Conservation (phyloP, 2,113 vertebrate species). For the Leptobrachium ailaonicum region DNA sequence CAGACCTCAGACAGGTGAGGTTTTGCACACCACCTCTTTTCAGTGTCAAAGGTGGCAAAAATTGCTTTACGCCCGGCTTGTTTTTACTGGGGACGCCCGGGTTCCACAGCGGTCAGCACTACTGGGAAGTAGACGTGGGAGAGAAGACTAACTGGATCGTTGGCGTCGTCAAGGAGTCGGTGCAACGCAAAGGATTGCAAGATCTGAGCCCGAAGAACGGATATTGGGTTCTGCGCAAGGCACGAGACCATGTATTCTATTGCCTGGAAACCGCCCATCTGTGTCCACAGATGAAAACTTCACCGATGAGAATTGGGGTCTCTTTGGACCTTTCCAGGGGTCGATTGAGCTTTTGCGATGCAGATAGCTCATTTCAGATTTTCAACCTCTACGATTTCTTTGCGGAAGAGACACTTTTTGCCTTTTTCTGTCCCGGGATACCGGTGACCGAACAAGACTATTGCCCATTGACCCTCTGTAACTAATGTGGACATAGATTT, state of each 20-base stretch:
- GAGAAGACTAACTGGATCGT: slow-evolving; percentile 70
- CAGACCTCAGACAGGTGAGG: slow-evolving; percentile 53
- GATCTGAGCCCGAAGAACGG: slow-evolving; percentile 8
- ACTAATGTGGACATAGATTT: not conserved
- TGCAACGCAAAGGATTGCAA: slow-evolving; percentile 67
- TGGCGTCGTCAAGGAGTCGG: slow-evolving; percentile 73
- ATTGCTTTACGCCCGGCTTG: slow-evolving; percentile 63
- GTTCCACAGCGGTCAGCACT: slow-evolving; percentile 59
- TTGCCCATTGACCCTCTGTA: not conserved
- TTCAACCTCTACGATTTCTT: slow-evolving; percentile 4
- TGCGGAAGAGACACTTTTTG: not conserved
- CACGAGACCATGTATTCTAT: not conserved
- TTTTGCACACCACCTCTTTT: slow-evolving; percentile 47
- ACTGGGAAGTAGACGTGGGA: slow-evolving; percentile 69
- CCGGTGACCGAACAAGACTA: slow-evolving; percentile 3
- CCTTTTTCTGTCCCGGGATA: slow-evolving; percentile 43
- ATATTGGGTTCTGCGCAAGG: slow-evolving; percentile 31
- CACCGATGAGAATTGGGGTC: slow-evolving; percentile 6
- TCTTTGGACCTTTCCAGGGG: slow-evolving; percentile 20
- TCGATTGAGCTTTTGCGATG: slow-evolving; percentile 24
- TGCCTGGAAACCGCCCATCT: not conserved
- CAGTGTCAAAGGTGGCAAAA: slow-evolving; percentile 42
- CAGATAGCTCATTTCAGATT: slow-evolving; percentile 23
- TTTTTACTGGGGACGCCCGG: slow-evolving; percentile 59
- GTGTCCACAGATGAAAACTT: not conserved